A percentile compares a stretch with the other conserved stretches of the same genome.
Conservation (phyloP, 2,113 vertebrate genomes). For the Cephalopholis sonnerati region DNA sequence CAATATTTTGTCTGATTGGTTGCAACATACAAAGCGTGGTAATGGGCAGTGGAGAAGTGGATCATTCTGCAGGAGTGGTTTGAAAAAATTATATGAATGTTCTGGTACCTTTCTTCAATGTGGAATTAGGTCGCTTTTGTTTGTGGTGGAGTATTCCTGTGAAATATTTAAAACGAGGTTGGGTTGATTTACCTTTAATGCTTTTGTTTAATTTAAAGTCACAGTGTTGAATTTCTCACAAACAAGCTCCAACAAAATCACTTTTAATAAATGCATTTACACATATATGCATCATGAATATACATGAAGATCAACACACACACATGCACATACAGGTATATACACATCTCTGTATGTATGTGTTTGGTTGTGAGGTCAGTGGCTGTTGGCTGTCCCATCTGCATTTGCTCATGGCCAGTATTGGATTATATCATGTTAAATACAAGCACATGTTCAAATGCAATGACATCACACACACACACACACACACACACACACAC, state of each 20-base stretch:
- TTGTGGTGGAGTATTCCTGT: too few species aligned
- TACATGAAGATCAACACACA: not conserved
- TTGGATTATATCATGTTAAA: slow-evolving; percentile 79
- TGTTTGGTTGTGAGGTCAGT: slow-evolving; percentile 58
- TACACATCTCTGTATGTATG: slow-evolving; percentile 30
- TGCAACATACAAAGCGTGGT: not conserved
- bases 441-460: slow-evolving; percentile 69
- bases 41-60: not conserved
- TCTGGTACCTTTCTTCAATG: not conserved
- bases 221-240: not conserved
- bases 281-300: too few species aligned
- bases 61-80: not conserved
- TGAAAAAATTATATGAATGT: not conserved
- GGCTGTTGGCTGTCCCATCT: slow-evolving; percentile 56
- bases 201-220: slow-evolving; percentile 13
- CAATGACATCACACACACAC: slow-evolving; percentile 70
- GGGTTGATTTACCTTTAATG: not conserved
- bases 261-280: too few species aligned
- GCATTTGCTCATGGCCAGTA: slow-evolving; percentile 60
- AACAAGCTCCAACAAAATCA: not conserved
- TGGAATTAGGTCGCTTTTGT: too few species aligned
- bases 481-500: slow-evolving; percentile 47
- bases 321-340: not conserved
- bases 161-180: too few species aligned
- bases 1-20: not conserved